Evolutionary conservation across 1,140 invertebrate species (phyloP).

Genomic region (Philotrypesis tridentata): DNA sequence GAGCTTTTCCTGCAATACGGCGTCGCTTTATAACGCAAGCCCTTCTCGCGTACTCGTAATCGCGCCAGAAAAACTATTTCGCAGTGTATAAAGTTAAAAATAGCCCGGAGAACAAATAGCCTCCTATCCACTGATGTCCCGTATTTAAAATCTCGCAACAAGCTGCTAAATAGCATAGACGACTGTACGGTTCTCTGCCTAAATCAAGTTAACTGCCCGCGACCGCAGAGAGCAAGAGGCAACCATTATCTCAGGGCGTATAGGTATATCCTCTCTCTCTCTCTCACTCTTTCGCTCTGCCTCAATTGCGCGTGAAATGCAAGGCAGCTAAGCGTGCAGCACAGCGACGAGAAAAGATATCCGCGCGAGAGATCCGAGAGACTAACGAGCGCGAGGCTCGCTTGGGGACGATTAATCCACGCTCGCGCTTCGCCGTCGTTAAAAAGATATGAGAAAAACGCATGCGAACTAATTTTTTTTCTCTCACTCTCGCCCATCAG

Average conservation of each 20-base stretch:
- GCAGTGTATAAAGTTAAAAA: slow-evolving; percentile 24
- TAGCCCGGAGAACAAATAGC: slow-evolving; percentile 33
- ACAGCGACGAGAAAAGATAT: background rate
- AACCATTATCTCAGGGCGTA: background rate
- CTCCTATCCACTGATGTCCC: background rate
- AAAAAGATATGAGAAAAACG: background rate
- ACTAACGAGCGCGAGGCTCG: background rate
- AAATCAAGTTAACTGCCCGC: slow-evolving; percentile 51
- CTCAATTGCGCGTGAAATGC: slow-evolving; percentile 52
- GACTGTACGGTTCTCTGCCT: background rate
- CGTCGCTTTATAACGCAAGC: too few species aligned
- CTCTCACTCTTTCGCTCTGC: background rate
- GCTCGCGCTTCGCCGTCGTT: slow-evolving; percentile 15
- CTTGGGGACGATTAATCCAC: slow-evolving; percentile 9
- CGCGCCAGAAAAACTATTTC: background rate
- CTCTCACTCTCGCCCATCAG: too few species aligned
- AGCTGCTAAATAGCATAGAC: slow-evolving; percentile 47
- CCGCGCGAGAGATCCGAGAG: background rate
- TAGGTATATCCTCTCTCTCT: background rate
- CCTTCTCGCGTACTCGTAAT: background rate
- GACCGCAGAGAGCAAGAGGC: background rate
- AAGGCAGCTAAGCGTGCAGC: slow-evolving; percentile 43
- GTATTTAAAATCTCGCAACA: slow-evolving; percentile 29
- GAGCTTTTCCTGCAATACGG: background rate
- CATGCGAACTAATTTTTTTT: background rate